These are phyloP conservation scores for Hypercompe scribonia DNA, from an alignment of 2,888 invertebrate species.

Conservation along the genomic window DNA sequence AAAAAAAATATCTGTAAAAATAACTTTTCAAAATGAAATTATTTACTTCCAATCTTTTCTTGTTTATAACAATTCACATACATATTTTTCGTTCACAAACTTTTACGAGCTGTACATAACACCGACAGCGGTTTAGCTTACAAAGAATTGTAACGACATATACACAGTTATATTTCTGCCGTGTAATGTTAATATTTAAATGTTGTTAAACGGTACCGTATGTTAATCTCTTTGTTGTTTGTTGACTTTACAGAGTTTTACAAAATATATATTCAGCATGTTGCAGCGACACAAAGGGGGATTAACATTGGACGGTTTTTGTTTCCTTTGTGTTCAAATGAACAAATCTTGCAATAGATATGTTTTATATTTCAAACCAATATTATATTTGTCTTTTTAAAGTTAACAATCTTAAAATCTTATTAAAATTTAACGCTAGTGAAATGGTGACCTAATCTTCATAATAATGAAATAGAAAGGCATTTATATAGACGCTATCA, in stretches of 20 bases:
- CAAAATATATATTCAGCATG: background rate
- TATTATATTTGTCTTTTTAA: background rate
- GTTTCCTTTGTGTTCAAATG: background rate
- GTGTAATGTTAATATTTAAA: constrained; percentile 19
- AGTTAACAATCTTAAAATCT: too few species aligned
- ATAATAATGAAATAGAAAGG: background rate
- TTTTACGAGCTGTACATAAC: constrained; percentile 15
- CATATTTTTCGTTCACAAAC: constrained; percentile 15
- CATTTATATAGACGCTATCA: background rate
- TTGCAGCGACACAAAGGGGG: constrained; percentile 3
- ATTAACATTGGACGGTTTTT: constrained; percentile 9
- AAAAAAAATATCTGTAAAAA: background rate
- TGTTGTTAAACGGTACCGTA: background rate
- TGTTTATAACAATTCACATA: constrained; percentile 7
- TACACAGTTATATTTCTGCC: constrained; percentile 5
- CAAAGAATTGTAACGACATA: constrained; percentile 12
- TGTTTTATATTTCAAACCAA: background rate
- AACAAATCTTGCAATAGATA: background rate
- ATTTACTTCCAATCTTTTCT: constrained; percentile 10
- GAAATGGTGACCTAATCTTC: background rate
- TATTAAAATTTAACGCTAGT: background rate
- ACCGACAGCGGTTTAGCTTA: constrained; percentile 5
- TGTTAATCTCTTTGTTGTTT: constrained; percentile 17
- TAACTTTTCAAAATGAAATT: background rate
- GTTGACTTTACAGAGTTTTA: constrained; percentile 12